Evolutionary conservation across 2,113 vertebrate species (phyloP).

Genomic region (Pithys albifrons): DNA sequence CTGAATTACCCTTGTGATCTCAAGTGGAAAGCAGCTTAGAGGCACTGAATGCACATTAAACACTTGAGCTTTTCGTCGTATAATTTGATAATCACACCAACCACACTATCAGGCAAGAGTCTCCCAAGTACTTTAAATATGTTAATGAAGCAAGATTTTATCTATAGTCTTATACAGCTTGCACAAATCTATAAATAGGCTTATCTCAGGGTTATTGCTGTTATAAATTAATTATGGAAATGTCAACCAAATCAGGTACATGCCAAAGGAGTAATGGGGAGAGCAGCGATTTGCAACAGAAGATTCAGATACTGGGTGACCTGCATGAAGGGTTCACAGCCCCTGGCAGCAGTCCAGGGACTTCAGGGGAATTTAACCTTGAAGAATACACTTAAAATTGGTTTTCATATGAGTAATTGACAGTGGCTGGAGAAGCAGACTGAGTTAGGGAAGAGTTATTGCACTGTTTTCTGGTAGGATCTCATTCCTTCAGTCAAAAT

Average conservation of each 20-base stretch:
- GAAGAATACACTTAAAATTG: slow-evolving; percentile 67
- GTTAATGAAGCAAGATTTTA: slow-evolving; percentile 75
- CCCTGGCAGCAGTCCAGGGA: slow-evolving; percentile 75
- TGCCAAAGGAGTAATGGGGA: slow-evolving; percentile 78
- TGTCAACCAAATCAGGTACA: slow-evolving; percentile 80
- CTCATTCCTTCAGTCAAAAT: neutral
- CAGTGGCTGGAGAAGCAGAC: slow-evolving; percentile 21
- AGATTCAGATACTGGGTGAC: slow-evolving; percentile 65
- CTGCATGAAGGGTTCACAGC: slow-evolving; percentile 73
- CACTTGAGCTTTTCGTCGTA: slow-evolving; percentile 11
- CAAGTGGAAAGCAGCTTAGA: slow-evolving; percentile 40
- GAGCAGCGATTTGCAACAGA: slow-evolving; percentile 73
- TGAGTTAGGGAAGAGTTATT: slow-evolving; percentile 39
- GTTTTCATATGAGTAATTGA: slow-evolving; percentile 23
- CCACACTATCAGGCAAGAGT: slow-evolving; percentile 59
- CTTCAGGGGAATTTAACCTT: slow-evolving; percentile 81
- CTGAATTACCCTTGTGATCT: slow-evolving; percentile 45
- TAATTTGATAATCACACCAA: slow-evolving; percentile 65
- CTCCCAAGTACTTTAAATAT: slow-evolving; percentile 72
- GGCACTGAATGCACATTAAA: slow-evolving; percentile 31
- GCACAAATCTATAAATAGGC: slow-evolving; percentile 79
- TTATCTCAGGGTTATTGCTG: slow-evolving; percentile 75
- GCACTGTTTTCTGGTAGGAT: neutral
- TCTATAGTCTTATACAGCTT: slow-evolving; percentile 73
- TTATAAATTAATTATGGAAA: slow-evolving; percentile 81